Evolutionary conservation across 2,113 vertebrate species (phyloP).

Genomic region (Rhinogobius similis): DNA sequence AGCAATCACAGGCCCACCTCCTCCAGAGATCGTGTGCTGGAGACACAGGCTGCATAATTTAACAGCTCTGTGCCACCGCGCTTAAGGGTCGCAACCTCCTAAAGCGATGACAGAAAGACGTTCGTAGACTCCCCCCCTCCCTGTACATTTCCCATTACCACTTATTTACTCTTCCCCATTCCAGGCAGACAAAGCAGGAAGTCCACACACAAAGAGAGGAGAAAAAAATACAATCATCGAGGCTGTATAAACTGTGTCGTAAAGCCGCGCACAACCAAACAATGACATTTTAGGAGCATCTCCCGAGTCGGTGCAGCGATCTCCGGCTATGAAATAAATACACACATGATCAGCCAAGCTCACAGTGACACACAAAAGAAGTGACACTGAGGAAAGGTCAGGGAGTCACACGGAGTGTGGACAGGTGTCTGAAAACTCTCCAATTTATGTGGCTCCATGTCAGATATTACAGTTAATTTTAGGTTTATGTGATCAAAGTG

Average conservation of each 20-base stretch:
- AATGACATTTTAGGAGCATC: constrained; percentile 73
- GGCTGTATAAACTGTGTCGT: constrained; percentile 71
- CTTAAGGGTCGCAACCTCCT: constrained; percentile 81
- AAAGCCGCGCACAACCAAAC: constrained; percentile 72
- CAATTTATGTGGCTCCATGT: not conserved
- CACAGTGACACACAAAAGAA: constrained; percentile 58
- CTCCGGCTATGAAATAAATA: constrained; percentile 48
- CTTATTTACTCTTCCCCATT: constrained; percentile 78
- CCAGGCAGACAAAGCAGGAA: constrained; percentile 66
- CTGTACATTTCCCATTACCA: constrained; percentile 77
- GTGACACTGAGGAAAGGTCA: constrained; percentile 55
- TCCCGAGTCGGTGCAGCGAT: constrained; percentile 46
- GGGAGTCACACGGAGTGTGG: constrained; percentile 51
- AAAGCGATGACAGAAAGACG: constrained; percentile 82
- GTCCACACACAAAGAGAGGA: constrained; percentile 37
- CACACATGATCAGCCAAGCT: constrained; percentile 51
- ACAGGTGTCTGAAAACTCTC: constrained; percentile 48
- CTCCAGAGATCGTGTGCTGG: constrained; percentile 75
- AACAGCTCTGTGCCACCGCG: constrained; percentile 78
- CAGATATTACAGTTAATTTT: not conserved
- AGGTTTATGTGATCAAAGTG: not conserved
- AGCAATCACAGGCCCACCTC: constrained; percentile 79
- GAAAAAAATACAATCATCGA: constrained; percentile 41
- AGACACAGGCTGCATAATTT: constrained; percentile 83
- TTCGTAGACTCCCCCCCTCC: constrained; percentile 69